These are phyloP conservation scores for Lordiphosa fenestrarum DNA, from an alignment of 2,888 invertebrate species.

Conservation along the genomic window DNA sequence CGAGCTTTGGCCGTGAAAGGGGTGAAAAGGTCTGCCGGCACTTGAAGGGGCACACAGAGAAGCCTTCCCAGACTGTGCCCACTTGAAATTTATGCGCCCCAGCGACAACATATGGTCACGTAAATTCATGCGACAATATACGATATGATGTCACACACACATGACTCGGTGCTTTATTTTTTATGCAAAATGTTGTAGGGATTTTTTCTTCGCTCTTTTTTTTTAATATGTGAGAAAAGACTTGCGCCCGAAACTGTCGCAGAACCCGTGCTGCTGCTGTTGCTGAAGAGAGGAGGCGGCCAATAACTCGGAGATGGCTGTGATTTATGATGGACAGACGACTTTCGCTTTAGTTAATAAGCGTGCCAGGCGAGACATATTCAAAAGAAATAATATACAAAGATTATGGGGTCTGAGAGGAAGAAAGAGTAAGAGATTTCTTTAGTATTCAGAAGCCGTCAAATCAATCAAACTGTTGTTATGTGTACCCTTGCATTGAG, in stretches of 20 bases:
- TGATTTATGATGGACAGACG: conserved; percentile 44
- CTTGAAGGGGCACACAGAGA: conserved; percentile 39
- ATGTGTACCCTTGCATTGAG: too few species aligned
- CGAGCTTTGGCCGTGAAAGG: conserved; percentile 10
- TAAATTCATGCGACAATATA: conserved; percentile 75
- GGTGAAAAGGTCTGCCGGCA: conserved; percentile 33
- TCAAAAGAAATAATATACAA: conserved; percentile 34
- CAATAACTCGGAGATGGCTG: conserved; percentile 12
- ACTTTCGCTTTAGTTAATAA: conserved; percentile 64
- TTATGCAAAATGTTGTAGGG: conserved; percentile 71
- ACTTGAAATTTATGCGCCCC: conserved; percentile 69
- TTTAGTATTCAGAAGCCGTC: too few species aligned
- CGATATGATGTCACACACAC: conserved; percentile 72
- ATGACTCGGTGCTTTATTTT: conserved; percentile 61
- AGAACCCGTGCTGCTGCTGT: not conserved
- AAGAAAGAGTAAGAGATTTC: too few species aligned
- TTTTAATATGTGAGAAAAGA: conserved; percentile 43
- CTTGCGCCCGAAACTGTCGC: conserved; percentile 26
- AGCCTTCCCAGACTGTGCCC: conserved; percentile 57
- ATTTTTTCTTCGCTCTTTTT: conserved; percentile 46
- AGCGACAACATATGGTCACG: conserved; percentile 76
- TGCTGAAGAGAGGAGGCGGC: not conserved
- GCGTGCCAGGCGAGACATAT: conserved; percentile 42
- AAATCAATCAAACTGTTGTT: too few species aligned
- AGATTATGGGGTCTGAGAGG: too few species aligned